Base-by-base conservation (phyloP, 2,888 invertebrate species). In the Blastobasis lacticolella region DNA sequence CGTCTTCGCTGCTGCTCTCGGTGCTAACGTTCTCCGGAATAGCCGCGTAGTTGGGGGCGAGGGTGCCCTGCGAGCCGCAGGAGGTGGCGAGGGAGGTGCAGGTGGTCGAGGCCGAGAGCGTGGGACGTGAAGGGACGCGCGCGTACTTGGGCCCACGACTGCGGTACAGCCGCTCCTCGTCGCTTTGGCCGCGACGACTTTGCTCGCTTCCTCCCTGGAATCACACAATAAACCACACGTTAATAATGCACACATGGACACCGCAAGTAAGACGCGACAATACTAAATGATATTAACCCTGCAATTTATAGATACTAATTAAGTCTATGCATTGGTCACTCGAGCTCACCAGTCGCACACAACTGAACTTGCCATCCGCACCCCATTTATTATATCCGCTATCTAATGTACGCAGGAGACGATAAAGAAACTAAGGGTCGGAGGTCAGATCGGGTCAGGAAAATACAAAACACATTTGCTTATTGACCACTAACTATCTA, bases 51-150 rank as follows among this genome's bases (percentile, higher is more conserved):
- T 85, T 81, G 10, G 86, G 84, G 1, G 77, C 81, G 45, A 86
- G 78, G 41, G 80, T 82, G 37, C 87, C 88, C 55, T 88, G 87
- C 6, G 88, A 86, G 50, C 87, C 87, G 61, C 82, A 88, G 38
- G 88, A 83, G 44, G 86, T 86, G 57, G 91, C 91, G 56, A 92
- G 74, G 55, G 91, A 91, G 37, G 91, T 90, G 71, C 90, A 88
- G 65, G 91, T 90, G 52, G 91, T 91, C 44, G 91, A 90, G 41
- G 90, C 78, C 2, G 91, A 91, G 9, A 91, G 76, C 38, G 89
- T 88, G 46, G 89, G 82, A 50, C 77, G 74, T 4, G 88, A 88
- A 37, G 89, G 89, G 42, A 89, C 89, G 48, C 89, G 68, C 7
- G 85, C 81, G 80, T 89, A 89, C 59, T 86, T 88, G 3, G 86